Conservation (phyloP, 1,140 invertebrate species). For the Mesaphorura yosii region DNA sequence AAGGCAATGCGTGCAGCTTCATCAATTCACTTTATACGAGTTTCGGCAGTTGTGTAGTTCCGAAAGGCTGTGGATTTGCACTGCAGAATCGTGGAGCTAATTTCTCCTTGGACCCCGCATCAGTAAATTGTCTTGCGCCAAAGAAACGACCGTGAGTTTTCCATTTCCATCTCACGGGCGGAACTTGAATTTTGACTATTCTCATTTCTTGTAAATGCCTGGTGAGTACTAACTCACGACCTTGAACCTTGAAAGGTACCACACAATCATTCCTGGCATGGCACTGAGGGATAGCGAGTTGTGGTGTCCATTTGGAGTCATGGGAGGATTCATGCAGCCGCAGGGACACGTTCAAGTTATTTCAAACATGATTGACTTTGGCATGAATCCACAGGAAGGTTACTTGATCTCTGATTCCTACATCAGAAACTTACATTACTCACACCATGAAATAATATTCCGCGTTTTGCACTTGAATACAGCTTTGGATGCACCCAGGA, state of each 20-base stretch:
- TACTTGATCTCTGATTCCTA: no score
- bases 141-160: slow-evolving; percentile 26
- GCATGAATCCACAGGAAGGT: slow-evolving; percentile 38
- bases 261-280: slow-evolving; percentile 38
- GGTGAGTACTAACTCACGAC: slow-evolving; percentile 32
- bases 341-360: slow-evolving; percentile 39
- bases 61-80: slow-evolving; percentile 39
- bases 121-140: slow-evolving; percentile 21
- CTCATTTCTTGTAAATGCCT: slow-evolving; percentile 33
- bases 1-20: slow-evolving; percentile 37
- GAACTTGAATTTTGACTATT: slow-evolving; percentile 15
- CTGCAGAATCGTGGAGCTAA: slow-evolving; percentile 34
- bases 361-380: slow-evolving; percentile 40
- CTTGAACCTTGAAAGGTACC: slow-evolving; percentile 22
- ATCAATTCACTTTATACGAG: slow-evolving; percentile 38
- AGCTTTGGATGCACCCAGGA: slow-evolving; percentile 37
- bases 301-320: slow-evolving; percentile 27
- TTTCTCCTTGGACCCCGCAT: slow-evolving; percentile 23
- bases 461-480: not conserved
- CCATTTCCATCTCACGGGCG: no score
- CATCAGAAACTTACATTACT: slow-evolving; percentile 1
- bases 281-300: slow-evolving; percentile 27
- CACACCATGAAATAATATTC: not conserved
- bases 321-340: slow-evolving; percentile 39
- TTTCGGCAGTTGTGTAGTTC: slow-evolving; percentile 40